Conservation (phyloP, 2,797 vertebrate species). For the Babyrousa celebensis region DNA sequence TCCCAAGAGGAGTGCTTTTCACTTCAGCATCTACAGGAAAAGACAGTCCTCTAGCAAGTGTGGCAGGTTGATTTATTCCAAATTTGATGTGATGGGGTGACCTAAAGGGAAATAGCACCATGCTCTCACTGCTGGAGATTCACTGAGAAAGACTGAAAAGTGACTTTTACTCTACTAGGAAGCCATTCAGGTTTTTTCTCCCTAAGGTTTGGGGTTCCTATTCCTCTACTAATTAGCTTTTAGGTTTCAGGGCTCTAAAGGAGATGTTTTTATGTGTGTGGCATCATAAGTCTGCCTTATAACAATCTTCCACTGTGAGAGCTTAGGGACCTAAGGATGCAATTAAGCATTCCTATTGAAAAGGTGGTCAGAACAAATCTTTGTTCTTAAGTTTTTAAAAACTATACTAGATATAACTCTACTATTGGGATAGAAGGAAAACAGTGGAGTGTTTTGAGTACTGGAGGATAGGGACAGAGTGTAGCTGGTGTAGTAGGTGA, state of each 20-base stretch:
- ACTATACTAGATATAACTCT: background rate
- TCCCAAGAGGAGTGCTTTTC: constrained; percentile 70
- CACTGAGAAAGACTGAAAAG: constrained; percentile 60
- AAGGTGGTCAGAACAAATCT: constrained; percentile 31
- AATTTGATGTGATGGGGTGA: constrained; percentile 69
- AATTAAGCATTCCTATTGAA: constrained; percentile 64
- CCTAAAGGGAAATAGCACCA: constrained; percentile 60
- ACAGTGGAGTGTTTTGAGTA: background rate
- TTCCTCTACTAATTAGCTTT: constrained; percentile 70
- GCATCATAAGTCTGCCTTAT: constrained; percentile 45
- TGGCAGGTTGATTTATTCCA: constrained; percentile 70
- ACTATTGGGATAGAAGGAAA: background rate
- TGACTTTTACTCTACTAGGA: constrained; percentile 54
- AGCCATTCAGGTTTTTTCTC: constrained; percentile 19
- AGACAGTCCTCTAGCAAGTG: constrained; percentile 64
- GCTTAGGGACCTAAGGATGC: background rate
- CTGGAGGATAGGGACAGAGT: background rate
- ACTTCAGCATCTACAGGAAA: constrained; percentile 59
- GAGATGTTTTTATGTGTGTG: constrained; percentile 46
- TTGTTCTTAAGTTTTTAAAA: background rate
- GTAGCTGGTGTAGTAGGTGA: background rate
- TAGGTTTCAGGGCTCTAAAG: constrained; percentile 55
- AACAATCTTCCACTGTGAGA: constrained; percentile 59
- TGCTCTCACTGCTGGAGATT: constrained; percentile 52
- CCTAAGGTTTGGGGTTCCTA: background rate